Evolutionary conservation across 2,797 vertebrate genomes (phyloP).

Genomic region (Crypturellus tataupa): DNA sequence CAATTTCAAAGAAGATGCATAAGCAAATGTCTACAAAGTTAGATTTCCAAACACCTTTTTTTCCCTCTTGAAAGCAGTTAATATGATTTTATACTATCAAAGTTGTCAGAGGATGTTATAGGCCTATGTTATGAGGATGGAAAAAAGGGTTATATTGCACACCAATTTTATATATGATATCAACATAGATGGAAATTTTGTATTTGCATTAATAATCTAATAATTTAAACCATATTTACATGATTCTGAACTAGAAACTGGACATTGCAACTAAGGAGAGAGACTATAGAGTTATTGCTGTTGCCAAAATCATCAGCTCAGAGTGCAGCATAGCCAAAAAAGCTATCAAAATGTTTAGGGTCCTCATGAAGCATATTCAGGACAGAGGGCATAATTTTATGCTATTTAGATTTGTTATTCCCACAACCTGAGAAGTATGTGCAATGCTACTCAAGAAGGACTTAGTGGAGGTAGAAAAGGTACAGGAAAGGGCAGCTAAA

Average conservation of each 20-base stretch:
- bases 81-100: background rate
- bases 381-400: background rate
- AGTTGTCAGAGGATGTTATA: background rate
- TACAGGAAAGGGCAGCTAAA: background rate
- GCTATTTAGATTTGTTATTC: background rate
- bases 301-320: background rate
- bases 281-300: background rate
- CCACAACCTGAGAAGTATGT: background rate
- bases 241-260: background rate
- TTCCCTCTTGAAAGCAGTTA: background rate
- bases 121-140: background rate
- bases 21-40: background rate
- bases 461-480: background rate
- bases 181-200: background rate
- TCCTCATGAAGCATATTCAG: background rate
- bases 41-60: background rate
- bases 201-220: constrained; percentile 10
- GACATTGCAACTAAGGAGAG: background rate
- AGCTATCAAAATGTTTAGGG: background rate
- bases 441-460: background rate
- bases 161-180: background rate
- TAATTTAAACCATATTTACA: background rate
- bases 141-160: background rate
- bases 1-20: background rate
- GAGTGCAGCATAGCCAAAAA: background rate